Conservation (phyloP, 1,140 invertebrate genomes). For the Drosophila kikkawai region DNA sequence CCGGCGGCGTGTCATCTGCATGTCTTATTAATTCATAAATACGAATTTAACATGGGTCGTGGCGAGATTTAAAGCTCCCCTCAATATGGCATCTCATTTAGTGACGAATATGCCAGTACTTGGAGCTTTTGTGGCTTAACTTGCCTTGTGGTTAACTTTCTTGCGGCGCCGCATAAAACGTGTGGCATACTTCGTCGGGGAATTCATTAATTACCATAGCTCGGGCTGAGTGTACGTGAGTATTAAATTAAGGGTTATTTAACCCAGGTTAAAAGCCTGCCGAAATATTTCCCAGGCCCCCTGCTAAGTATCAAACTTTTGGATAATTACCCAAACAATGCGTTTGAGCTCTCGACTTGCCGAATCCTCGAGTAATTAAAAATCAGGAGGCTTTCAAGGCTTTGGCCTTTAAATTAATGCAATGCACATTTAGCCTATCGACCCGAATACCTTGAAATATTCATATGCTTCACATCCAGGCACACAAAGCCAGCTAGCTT, state of each 20-base stretch:
- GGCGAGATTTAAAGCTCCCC: slow-evolving; percentile 32
- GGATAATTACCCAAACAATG: slow-evolving; percentile 7
- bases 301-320: slow-evolving; percentile 7
- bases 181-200: slow-evolving; percentile 34
- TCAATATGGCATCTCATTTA: slow-evolving; percentile 66
- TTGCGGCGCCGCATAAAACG: slow-evolving; percentile 23
- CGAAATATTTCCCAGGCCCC: neutral
- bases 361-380: neutral
- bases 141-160: slow-evolving; percentile 13
- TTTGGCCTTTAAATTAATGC: neutral
- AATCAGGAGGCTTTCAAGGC: neutral
- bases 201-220: slow-evolving; percentile 49
- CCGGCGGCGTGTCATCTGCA: slow-evolving; percentile 46
- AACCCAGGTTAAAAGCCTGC: slow-evolving; percentile 17
- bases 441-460: neutral
- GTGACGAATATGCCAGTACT: slow-evolving; percentile 1
- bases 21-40: slow-evolving; percentile 80
- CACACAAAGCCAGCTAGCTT: neutral
- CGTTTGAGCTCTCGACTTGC: neutral
- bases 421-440: neutral
- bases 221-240: slow-evolving; percentile 11
- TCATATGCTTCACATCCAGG: neutral
- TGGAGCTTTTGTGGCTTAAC: slow-evolving; percentile 7
- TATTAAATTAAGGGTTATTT: slow-evolving; percentile 35
- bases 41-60: slow-evolving; percentile 56